Conservation (phyloP, 2,797 vertebrate species). For the Clarias fuscus region DNA sequence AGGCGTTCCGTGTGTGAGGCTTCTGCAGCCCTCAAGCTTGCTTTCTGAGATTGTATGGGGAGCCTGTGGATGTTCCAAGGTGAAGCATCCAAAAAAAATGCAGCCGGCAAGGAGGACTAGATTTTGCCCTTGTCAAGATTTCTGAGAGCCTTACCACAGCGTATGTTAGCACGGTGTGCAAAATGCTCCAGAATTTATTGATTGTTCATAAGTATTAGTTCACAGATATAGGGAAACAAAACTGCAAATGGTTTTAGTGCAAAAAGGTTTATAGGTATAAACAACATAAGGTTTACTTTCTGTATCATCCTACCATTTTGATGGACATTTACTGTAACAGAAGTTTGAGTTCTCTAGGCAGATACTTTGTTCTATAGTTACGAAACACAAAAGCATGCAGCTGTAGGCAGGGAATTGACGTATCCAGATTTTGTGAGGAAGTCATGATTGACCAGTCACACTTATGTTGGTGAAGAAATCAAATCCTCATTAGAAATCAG, state of each 20-base stretch:
- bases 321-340: too few species aligned
- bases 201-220: not conserved
- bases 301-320: not conserved
- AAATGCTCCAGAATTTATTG: not conserved
- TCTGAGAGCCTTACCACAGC: not conserved
- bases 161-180: not conserved
- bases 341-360: not conserved
- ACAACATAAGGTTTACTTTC: not conserved
- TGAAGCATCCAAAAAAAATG: conserved; percentile 7
- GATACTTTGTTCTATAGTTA: not conserved
- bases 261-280: not conserved
- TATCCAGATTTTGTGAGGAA: not conserved
- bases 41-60: not conserved
- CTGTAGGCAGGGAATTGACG: not conserved
- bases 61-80: conserved; percentile 3
- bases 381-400: not conserved
- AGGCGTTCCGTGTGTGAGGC: conserved; percentile 23
- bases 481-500: not conserved
- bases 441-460: not conserved
- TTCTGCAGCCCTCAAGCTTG: conserved; percentile 20
- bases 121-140: conserved; percentile 7
- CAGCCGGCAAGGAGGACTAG: not conserved
- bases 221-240: not conserved
- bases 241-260: not conserved
- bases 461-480: not conserved